Base-by-base conservation (phyloP, 2,113 vertebrate genomes). In the Charina bottae region DNA sequence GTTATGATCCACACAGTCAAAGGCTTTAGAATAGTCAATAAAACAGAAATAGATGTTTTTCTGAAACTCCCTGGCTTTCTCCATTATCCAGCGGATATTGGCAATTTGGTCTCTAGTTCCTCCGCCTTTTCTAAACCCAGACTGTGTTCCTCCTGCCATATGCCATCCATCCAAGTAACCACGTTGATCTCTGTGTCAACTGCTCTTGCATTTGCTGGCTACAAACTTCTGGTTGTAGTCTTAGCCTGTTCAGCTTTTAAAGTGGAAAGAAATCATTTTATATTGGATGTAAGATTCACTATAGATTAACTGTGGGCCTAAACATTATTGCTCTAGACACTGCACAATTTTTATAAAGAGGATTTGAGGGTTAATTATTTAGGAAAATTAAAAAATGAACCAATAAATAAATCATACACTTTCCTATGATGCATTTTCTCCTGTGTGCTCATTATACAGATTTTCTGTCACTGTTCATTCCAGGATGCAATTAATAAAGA, bases 311-410 rank as follows among this genome's bases (percentile, higher is more conserved):
- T 55, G 12, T 46, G 4, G 83, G 56, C 24, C 85, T 88, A 87
- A 94, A 60, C 87, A 93, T 68, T 0, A 24, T 90, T 94, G 89
- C 49, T 92, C 55, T 33, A 86, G 89, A n/a, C 83, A 88, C 4
- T 60, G 90, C 54, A 37, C 91, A 89, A 89, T 55, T 89, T 89
- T 92, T 53, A 85, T 2, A 24, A 92, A 95, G 91, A 85, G 78
- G 17, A 46, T 89, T 95, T 92, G 91, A 89, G 93, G 90, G 86
- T 92, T 54, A 92, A 87, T 90, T 89, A 94, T 24, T 68, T 55
- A 93, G 90, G 64, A 94, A 89, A 87, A 94, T 90, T 93, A 89
- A 83, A 89, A 89, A 13, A 88, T 84, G 88, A 2, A 19, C 56
- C 93, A 89, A 94, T 90, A 88, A 87, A 92, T 68, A 54, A 92